phyloP scores from a whole-genome alignment of 2,888 invertebrate genomes.

The Dastarcus helophoroides region DNA sequence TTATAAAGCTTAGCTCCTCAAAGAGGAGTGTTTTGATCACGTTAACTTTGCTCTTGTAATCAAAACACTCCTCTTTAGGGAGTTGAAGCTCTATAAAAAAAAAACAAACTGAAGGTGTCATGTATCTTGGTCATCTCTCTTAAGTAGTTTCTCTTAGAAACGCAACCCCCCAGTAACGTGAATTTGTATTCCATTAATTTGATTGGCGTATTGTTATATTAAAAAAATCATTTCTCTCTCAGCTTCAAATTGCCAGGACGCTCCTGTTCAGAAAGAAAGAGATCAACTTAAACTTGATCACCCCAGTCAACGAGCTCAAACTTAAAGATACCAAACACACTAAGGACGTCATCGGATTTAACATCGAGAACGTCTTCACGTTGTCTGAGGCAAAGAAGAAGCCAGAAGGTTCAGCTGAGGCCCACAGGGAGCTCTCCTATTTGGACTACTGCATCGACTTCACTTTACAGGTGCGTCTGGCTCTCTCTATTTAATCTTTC shows the following conservation, averaged over 20 bases:
- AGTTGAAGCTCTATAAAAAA: too few relatives aligned
- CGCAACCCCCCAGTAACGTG: constrained; percentile 2
- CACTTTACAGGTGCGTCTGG: constrained; percentile 47
- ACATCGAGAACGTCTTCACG: constrained; percentile 48
- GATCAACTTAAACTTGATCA: constrained; percentile 49
- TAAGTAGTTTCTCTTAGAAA: constrained; percentile 2
- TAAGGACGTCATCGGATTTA: constrained; percentile 50
- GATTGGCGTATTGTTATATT: too few relatives aligned
- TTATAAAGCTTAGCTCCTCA: too few relatives aligned
- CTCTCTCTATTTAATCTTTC: too few relatives aligned
- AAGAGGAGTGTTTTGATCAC: too few relatives aligned
- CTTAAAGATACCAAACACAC: constrained; percentile 44
- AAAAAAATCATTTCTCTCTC: constrained; percentile 14
- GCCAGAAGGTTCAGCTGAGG: constrained; percentile 43
- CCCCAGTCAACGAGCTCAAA: constrained; percentile 43
- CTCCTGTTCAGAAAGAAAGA: constrained; percentile 44
- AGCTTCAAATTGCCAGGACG: constrained; percentile 26
- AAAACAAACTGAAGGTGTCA: neutral
- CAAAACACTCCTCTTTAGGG: too few relatives aligned
- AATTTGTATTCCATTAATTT: too few relatives aligned
- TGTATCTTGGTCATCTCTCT: neutral
- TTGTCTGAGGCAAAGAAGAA: constrained; percentile 53
- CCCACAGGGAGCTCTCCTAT: constrained; percentile 45
- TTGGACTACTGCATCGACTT: constrained; percentile 57
- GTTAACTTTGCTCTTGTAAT: too few relatives aligned